Evolutionary conservation across 1,140 invertebrate genomes (phyloP).

Genomic region (Trichogramma pretiosum): DNA sequence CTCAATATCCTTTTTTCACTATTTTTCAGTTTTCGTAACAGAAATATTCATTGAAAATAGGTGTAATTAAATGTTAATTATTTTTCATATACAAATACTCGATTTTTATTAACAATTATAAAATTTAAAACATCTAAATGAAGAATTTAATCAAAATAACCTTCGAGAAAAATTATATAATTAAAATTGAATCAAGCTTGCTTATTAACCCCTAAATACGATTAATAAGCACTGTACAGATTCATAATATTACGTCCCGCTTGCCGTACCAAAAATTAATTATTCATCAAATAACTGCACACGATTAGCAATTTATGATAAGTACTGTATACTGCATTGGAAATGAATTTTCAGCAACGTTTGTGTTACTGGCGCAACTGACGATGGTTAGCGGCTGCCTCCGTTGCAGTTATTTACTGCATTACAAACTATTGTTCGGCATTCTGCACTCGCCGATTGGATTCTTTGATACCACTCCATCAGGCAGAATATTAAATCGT

Average conservation of each 20-base stretch:
- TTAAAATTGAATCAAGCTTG: not conserved
- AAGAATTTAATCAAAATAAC: not conserved
- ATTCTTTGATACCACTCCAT: conserved; percentile 56
- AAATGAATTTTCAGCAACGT: conserved; percentile 39
- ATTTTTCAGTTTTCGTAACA: not conserved
- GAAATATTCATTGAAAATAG: not conserved
- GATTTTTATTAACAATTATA: conserved; percentile 4
- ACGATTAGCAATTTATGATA: conserved; percentile 11
- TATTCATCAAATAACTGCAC: conserved; percentile 11
- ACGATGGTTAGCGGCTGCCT: conserved; percentile 37
- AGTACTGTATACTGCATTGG: conserved; percentile 13
- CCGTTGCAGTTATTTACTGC: conserved; percentile 36
- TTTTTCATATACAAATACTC: not conserved
- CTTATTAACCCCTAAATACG: not conserved
- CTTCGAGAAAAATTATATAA: not conserved
- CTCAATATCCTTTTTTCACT: too few relatives aligned
- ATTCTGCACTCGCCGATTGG: conserved; percentile 48
- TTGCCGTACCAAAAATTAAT: conserved; percentile 8
- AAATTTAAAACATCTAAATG: not conserved
- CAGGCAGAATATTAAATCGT: conserved; percentile 53
- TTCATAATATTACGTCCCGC: too few relatives aligned
- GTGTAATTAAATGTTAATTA: not conserved
- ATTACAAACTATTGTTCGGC: conserved; percentile 34
- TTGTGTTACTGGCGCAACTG: conserved; percentile 36
- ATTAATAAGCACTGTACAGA: too few relatives aligned